Evolutionary conservation across 2,888 invertebrate genomes (phyloP), one percentile per base, ranked within the genome.

Genomic region (Polyploca ridens): DNA sequence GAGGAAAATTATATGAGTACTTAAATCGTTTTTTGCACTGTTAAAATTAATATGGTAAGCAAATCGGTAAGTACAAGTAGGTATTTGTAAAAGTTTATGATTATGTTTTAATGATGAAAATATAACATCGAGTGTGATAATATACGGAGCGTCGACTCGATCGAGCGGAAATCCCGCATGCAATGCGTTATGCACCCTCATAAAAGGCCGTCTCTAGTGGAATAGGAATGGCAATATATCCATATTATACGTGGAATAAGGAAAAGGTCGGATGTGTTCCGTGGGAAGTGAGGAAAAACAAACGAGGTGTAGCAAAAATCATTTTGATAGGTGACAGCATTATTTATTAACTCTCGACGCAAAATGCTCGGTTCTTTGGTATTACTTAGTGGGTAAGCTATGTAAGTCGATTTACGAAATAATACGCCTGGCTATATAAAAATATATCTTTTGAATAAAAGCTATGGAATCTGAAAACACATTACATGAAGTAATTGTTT

Each of bases 231-330:
- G 49, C n/a, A 44, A 27, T 44, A 44, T 44, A 44, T 3, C 44
- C 10, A 19, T 54, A 19, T 54, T 54, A 54, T 54, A 54, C 54
- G 19, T 54, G 19, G 19, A 54, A 54, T 54, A 19, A 19, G 54
- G 54, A 19, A 54, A 54, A 54, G 19, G 54, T 10, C 19, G 1
- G 19, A n/a, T 16, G 41, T 13, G n/a, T 7, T 7, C n/a, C n/a
- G 3, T n/a, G n/a, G n/a, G 3, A 54, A 19, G 16, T n/a, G 19
- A 54, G 54, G 16, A n/a, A 54, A 54, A 54, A 54, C 54, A 54
- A 54, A 54, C 54, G 54, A 54, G 54, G 54, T 54, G 54, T 54
- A 54, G 54, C 8, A 49, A 16, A 14, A 19, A 54, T 19, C 54
- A 14, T 19, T 54, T 16, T 16, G 16, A 49, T 49, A 16, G 16